phyloP scores from a whole-genome alignment of 2,888 invertebrate species.

The Bombyx huttoni region DNA sequence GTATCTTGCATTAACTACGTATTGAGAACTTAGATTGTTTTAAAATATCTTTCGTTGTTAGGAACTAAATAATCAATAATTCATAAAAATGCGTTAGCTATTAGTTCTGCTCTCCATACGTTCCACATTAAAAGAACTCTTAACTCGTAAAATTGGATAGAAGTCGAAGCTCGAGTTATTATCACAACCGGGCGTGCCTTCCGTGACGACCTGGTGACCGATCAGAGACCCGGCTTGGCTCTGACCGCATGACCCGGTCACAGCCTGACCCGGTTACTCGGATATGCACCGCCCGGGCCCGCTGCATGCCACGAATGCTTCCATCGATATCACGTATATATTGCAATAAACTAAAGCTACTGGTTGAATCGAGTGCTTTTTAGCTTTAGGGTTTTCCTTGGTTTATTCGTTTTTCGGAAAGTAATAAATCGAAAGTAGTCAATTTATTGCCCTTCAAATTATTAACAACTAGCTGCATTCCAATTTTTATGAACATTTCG shows the following conservation, averaged over 20 bases:
- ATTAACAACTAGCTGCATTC: too few relatives aligned
- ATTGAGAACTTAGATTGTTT: too few relatives aligned
- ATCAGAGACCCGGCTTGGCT: slow-evolving; percentile 23
- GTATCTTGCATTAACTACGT: too few relatives aligned
- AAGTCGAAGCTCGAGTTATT: slow-evolving; percentile 9
- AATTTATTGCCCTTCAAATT: too few relatives aligned
- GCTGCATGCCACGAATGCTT: slow-evolving; percentile 48
- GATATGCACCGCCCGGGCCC: slow-evolving; percentile 26
- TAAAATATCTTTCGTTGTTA: too few relatives aligned
- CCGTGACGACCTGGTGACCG: slow-evolving; percentile 30
- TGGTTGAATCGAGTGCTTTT: background rate
- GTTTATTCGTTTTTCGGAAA: too few relatives aligned
- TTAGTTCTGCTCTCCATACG: too few relatives aligned
- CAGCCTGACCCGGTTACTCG: slow-evolving; percentile 41
- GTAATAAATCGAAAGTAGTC: too few relatives aligned
- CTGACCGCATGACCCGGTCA: slow-evolving; percentile 56
- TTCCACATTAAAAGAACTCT: slow-evolving; percentile 11
- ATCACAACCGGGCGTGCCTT: slow-evolving; percentile 18
- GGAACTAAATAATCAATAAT: too few relatives aligned
- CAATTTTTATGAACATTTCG: too few relatives aligned
- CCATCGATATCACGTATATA: slow-evolving; percentile 6
- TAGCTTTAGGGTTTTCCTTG: background rate
- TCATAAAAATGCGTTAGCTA: too few relatives aligned
- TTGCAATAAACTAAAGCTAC: background rate
- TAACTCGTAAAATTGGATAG: slow-evolving; percentile 21